Conservation (phyloP, 2,113 vertebrate genomes). For the Ornithorhynchus anatinus region DNA sequence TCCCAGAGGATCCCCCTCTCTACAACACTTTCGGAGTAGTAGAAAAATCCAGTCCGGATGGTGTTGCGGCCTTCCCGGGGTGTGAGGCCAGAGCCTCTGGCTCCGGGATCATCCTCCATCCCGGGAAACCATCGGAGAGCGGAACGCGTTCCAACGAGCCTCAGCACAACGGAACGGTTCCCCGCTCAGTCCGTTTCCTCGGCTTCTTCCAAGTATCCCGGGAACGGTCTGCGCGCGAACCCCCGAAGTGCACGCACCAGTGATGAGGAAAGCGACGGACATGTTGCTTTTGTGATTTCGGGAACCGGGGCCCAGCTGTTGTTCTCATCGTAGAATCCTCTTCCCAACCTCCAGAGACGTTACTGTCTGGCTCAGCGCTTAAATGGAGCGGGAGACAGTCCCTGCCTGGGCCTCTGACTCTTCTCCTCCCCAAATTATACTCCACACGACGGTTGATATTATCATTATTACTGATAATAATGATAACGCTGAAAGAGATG, state of each 20-base stretch:
- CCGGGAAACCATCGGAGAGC: no score
- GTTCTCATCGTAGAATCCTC: background rate
- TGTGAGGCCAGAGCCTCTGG: constrained; percentile 17
- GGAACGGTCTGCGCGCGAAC: background rate
- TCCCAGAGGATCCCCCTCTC: no score
- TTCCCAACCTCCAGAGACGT: background rate
- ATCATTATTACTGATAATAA: no score
- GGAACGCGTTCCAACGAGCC: constrained; percentile 11
- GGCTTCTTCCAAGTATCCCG: constrained; percentile 23
- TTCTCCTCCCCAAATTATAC: no score
- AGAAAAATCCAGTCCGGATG: no score
- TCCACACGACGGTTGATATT: no score
- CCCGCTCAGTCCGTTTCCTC: constrained; percentile 39
- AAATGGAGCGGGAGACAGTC: no score
- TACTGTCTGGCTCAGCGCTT: constrained; percentile 7
- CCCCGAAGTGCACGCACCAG: constrained; percentile 27
- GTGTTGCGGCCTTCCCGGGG: no score
- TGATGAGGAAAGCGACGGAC: constrained; percentile 32
- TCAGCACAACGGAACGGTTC: constrained; percentile 32
- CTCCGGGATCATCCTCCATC: background rate
- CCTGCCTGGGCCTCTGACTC: no score
- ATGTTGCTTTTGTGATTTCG: background rate
- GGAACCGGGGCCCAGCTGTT: constrained; percentile 1
- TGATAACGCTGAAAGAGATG: no score
- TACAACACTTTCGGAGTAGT: no score